Base-by-base conservation (phyloP, 2,888 invertebrate species). In the Petrolisthes cinctipes region DNA sequence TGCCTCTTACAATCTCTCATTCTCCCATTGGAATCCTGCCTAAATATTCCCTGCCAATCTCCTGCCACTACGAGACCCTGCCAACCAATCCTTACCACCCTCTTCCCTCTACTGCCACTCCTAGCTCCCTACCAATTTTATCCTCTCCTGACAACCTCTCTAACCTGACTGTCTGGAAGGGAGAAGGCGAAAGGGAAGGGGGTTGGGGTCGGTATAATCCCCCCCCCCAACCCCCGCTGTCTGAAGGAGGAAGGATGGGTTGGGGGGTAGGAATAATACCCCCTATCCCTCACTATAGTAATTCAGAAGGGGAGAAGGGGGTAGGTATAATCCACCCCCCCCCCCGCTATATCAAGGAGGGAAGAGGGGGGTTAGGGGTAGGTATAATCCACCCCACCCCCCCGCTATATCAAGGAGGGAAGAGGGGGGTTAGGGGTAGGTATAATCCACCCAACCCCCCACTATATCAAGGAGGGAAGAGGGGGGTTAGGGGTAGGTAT, bases 181-280 rank as follows among this genome's bases (percentile, higher is more conserved):
- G 37, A 37, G 37, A 37, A 37, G 37, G 37, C 1, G 37, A 37
- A 37, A 37, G 37, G 37, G 37, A 37, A 37, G 37, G 37, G 37
- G 37, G 37, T 37, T 37, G 37, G 37, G 37, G 37, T 37, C 37
- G 37, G 37, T 37, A 37, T 37, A 37, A 37, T 37, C 51, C 79
- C 61, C 20, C 61, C 37, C 80, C 80, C 80, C 54, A 23, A 23
- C 61, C n/a, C 79, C n/a, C 66, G 51, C 80, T 37, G 66, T 66
- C n/a, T 23, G 37, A 80, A 57, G n/a, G n/a, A n/a, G n/a, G n/a
- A n/a, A n/a, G n/a, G n/a, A n/a, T n/a, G n/a, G n/a, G n/a, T n/a
- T n/a, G 51, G 75, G 54, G 73, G 71, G 75, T 14, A 37, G 14
- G 14, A 6, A 71, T 20, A n/a, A 71, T 6, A 0, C 71, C 71